These are phyloP conservation scores for Rhagophthalmus giganteus DNA, from an alignment of 2,888 invertebrate species.

Conservation along the genomic window DNA sequence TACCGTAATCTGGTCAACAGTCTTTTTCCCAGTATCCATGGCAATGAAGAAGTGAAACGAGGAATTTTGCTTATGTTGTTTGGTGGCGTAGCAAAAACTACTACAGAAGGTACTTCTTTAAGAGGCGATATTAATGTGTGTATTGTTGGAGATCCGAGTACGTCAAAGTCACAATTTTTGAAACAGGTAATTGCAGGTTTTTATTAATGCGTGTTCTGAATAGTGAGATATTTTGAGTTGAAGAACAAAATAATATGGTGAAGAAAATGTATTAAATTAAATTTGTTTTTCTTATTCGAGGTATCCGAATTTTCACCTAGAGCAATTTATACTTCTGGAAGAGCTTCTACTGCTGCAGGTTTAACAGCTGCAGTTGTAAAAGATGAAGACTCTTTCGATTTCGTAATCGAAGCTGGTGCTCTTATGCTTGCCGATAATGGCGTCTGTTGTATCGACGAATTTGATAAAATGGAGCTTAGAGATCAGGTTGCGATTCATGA, in stretches of 20 bases:
- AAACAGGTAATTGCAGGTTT: slow-evolving; percentile 70
- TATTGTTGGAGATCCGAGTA: slow-evolving; percentile 98
- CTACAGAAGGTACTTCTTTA: slow-evolving; percentile 85
- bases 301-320: slow-evolving; percentile 91
- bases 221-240: neutral
- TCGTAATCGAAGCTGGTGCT: slow-evolving; percentile 99
- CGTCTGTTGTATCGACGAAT: slow-evolving; percentile 98
- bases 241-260: neutral
- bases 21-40: slow-evolving; percentile 95
- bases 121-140: slow-evolving; percentile 98
- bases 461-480: slow-evolving; percentile 97
- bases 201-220: neutral
- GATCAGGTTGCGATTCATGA: slow-evolving; percentile 99
- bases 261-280: too few species aligned
- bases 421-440: slow-evolving; percentile 99
- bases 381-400: slow-evolving; percentile 97
- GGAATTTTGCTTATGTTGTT: slow-evolving; percentile 92
- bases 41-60: slow-evolving; percentile 93
- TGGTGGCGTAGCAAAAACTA: slow-evolving; percentile 95
- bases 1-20: slow-evolving; percentile 88
- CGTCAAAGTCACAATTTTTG: slow-evolving; percentile 95
- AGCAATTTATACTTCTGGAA: slow-evolving; percentile 98
- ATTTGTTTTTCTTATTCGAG: too few species aligned
- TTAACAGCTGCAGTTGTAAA: slow-evolving; percentile 97
- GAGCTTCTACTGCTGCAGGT: slow-evolving; percentile 97